Evolutionary conservation across 2,113 vertebrate species (phyloP), one percentile per base, ranked within the genome.

Genomic region (Agapornis roseicollis): DNA sequence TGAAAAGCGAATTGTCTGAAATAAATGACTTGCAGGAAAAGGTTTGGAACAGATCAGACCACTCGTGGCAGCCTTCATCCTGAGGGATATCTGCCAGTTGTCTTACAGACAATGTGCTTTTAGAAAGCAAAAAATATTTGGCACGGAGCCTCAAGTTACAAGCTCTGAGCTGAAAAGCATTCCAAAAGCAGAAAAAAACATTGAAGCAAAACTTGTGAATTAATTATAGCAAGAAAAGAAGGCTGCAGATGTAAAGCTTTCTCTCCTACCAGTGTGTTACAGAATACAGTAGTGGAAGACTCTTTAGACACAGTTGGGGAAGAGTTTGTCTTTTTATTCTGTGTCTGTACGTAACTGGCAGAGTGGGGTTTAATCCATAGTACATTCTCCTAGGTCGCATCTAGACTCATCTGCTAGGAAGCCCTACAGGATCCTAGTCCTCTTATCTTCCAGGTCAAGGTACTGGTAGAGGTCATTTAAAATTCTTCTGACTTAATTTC

Each of bases 21-120:
- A 92, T 76, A 87, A 92, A 89, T 76, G 3, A 87, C 61, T 94
- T 86, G 27, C 60, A 95, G 85, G 81, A 96, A 95, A 93, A 94
- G 18, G 44, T 61, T 60, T 74, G 56, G 86, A 90, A 84, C 39
- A 68, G 55, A 94, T 92, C 64, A 92, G 71, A 73, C 53, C 65
- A 61, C 47, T 83, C 55, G 68, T 79, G 89, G 65, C 56, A 94
- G 41, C 79, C 89, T 84, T 95, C 71, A 80, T 89, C 89, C 66
- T 69, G 52, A 94, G 44, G 28, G 89, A 82, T 69, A 20, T 41
- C 84, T 92, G 61, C 81, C 84, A 71, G 42, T 61, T 92, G n/a
- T 73, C 70, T 91, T 80, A 61, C 13, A 89, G 69, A 71, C 0
- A 0, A 81, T 69, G 25, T 33, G 15, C 28, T 88, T 93, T 80